A percentile compares a stretch with the other conserved stretches of the same genome.
Conservation (phyloP, 1,140 invertebrate genomes). For the Lasioglossum albipes region DNA sequence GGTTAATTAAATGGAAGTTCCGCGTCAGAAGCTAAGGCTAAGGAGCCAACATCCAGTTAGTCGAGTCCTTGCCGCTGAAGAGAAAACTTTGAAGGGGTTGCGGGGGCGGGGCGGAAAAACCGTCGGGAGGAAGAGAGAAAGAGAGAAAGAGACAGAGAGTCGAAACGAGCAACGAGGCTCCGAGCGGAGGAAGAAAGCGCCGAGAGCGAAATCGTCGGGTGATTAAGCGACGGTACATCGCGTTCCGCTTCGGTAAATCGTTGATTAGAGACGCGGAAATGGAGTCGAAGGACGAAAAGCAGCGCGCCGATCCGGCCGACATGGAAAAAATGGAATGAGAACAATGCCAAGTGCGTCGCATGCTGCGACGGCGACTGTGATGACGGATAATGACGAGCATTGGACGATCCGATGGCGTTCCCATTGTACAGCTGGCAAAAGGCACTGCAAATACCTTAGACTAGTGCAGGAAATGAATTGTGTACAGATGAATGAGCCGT, state of each 20-base stretch:
- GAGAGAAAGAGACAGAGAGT: neutral
- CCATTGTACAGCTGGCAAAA: too few species aligned
- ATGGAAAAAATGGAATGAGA: conserved; percentile 2
- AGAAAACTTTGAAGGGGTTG: conserved; percentile 7
- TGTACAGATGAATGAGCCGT: too few species aligned
- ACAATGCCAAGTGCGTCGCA: neutral
- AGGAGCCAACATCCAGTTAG: conserved; percentile 45
- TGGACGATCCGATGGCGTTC: neutral
- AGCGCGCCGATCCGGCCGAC: neutral
- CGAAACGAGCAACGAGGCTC: conserved; percentile 5
- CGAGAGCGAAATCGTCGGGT: conserved; percentile 9
- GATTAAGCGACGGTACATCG: conserved; percentile 45
- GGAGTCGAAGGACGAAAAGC: conserved; percentile 27
- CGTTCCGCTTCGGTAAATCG: conserved; percentile 34
- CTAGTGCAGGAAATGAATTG: too few species aligned
- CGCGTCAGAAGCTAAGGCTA: conserved; percentile 27
- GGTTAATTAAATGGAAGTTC: conserved; percentile 54
- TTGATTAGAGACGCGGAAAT: conserved; percentile 39
- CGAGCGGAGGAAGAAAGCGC: neutral
- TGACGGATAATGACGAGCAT: neutral
- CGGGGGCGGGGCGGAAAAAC: neutral
- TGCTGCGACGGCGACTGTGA: neutral
- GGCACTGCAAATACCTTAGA: too few species aligned
- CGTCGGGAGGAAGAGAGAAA: neutral
- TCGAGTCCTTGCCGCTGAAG: neutral